A percentile compares a stretch with the other conserved stretches of the same genome.
phyloP scores from a whole-genome alignment of 2,113 vertebrate genomes.

The Fulmarus glacialis region DNA sequence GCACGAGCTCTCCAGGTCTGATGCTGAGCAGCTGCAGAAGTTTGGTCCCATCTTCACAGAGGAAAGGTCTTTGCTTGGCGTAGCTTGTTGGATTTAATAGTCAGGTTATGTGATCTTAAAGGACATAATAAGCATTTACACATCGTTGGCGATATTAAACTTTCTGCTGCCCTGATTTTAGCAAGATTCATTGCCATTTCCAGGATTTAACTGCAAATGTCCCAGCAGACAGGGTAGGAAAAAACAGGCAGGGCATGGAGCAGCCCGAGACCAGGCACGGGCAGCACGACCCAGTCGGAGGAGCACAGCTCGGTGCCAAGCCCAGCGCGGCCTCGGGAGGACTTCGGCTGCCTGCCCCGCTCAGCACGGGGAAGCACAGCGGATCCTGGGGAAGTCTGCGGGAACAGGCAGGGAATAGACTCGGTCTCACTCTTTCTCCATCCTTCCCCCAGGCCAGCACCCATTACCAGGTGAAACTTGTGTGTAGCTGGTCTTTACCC shows the following conservation, averaged over 20 bases:
- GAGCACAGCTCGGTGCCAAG: background rate
- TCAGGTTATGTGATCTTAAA: background rate
- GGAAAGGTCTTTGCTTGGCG: background rate
- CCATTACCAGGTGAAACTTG: background rate
- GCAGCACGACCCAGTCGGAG: fast-evolving
- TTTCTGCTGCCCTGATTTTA: background rate
- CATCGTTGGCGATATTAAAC: background rate
- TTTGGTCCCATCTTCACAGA: background rate
- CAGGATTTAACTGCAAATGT: background rate
- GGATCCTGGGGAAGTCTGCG: background rate
- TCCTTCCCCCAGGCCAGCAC: background rate
- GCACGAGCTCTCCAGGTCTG: background rate
- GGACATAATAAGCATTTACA: background rate
- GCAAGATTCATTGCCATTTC: background rate
- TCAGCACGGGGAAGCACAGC: background rate
- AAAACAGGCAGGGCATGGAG: fast-evolving
- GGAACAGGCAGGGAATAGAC: background rate
- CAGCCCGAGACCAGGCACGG: background rate
- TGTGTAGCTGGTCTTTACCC: background rate
- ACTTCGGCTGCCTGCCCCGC: background rate
- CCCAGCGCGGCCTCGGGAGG: background rate
- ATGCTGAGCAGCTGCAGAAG: fast-evolving
- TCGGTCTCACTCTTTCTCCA: background rate
- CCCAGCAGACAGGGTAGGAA: background rate
- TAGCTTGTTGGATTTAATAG: background rate